Evolutionary conservation across 2,113 vertebrate genomes (phyloP), one percentile per base, ranked within the genome.

Genomic region (Phrynosoma platyrhinos): DNA sequence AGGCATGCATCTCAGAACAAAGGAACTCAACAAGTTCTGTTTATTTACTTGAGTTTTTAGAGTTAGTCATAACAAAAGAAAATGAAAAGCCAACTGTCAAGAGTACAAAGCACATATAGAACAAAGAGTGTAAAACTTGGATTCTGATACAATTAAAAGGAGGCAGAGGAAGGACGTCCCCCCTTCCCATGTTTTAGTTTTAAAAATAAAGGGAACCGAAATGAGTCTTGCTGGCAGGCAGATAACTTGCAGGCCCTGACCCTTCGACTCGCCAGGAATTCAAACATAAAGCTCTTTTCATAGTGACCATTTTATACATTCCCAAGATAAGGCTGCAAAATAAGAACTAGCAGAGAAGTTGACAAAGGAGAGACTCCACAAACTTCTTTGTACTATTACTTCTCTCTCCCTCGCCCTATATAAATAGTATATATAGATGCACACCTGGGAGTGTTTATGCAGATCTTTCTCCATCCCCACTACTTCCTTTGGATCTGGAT

Each of bases 211-310:
- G 89, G 87, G 88, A 86, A 88, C 83, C 92, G 93, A 91, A 94
- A 90, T 91, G 92, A 96, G 92, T 90, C 95, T 96, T 86, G 80
- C 94, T 96, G 94, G 96, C 95, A 95, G 95, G 92, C 94, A 95
- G 96, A 96, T 96, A 96, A 95, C 88, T 74, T 93, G 88, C 92
- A 96, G 97, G 96, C 95, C 95, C 96, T 97, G 96, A 97, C 97
- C 96, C 96, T 96, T 95, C 94, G 87, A 94, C 95, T 96, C 88
- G 86, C 96, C 84, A 95, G 96, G 95, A 97, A 97, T 97, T 96
- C 95, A 96, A 94, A 94, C 97, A 98, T 97, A 98, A 98, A 98
- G 97, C 97, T 94, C 95, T 95, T 96, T 97, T 97, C 94, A 95
- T 91, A 88, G 79, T 91, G 91, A 94, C 95, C 66, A 86, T 91